These are phyloP conservation scores for Channa striata DNA, from an alignment of 2,797 vertebrate genomes.

Conservation along the genomic window DNA sequence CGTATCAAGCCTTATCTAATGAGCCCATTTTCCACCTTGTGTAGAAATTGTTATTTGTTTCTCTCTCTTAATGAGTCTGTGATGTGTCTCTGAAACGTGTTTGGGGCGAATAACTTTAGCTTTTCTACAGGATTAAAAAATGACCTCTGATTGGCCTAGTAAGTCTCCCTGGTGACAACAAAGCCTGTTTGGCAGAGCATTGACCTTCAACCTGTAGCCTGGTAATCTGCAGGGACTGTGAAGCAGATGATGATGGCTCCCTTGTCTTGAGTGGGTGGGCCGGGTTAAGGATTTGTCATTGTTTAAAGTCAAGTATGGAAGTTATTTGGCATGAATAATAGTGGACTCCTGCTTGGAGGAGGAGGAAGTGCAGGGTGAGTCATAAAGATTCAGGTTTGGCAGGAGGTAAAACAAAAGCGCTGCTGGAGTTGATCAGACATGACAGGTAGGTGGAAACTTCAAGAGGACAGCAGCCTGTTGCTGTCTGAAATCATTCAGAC, in stretches of 20 bases:
- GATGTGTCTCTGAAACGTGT: slow-evolving; percentile 14
- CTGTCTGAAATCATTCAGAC: slow-evolving; percentile 58
- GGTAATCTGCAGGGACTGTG: slow-evolving; percentile 49
- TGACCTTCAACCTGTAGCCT: slow-evolving; percentile 71
- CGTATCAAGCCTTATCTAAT: slow-evolving; percentile 42
- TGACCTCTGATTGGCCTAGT: slow-evolving; percentile 43
- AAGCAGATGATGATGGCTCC: slow-evolving; percentile 62
- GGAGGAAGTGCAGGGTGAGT: slow-evolving; percentile 59
- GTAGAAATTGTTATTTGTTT: slow-evolving; percentile 16
- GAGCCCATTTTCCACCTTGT: slow-evolving; percentile 20
- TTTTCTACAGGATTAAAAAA: slow-evolving; percentile 42
- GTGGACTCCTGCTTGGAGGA: slow-evolving; percentile 41
- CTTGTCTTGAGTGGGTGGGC: slow-evolving; percentile 60
- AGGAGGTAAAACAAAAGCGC: slow-evolving; percentile 63
- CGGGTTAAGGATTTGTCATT: slow-evolving; percentile 52
- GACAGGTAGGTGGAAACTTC: slow-evolving; percentile 65
- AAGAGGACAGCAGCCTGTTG: slow-evolving; percentile 53
- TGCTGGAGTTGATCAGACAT: slow-evolving; percentile 55
- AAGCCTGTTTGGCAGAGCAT: slow-evolving; percentile 69
- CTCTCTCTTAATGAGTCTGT: slow-evolving; percentile 18
- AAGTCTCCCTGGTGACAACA: slow-evolving; percentile 62
- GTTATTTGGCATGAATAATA: slow-evolving; percentile 67
- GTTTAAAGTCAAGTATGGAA: slow-evolving; percentile 55
- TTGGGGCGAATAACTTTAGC: slow-evolving; percentile 8
- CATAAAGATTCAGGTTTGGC: slow-evolving; percentile 74